Conservation (phyloP, 2,797 vertebrate species). For the Phataginus tricuspis region DNA sequence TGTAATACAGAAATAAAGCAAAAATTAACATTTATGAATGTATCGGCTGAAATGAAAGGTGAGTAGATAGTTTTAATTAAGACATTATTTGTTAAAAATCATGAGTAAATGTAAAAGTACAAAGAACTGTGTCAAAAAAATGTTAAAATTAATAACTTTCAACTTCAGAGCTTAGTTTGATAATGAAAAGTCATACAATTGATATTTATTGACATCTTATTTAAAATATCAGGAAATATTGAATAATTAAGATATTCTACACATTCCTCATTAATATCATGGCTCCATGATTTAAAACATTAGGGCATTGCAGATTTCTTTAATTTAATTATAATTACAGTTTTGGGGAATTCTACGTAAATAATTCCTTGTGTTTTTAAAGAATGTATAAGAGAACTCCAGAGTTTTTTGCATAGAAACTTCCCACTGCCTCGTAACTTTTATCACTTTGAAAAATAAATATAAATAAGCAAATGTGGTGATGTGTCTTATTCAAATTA, state of each 20-base stretch:
- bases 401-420: not conserved
- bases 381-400: not conserved
- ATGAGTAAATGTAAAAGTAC: slow-evolving; percentile 71
- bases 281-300: slow-evolving; percentile 35
- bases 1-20: slow-evolving; percentile 82
- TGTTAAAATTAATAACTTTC: slow-evolving; percentile 65
- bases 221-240: slow-evolving; percentile 40
- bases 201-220: slow-evolving; percentile 15
- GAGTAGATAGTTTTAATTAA: slow-evolving; percentile 80
- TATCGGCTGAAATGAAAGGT: slow-evolving; percentile 78
- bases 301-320: not conserved
- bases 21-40: slow-evolving; percentile 82
- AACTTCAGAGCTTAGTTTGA: slow-evolving; percentile 68
- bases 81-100: slow-evolving; percentile 77
- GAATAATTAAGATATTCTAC: slow-evolving; percentile 30
- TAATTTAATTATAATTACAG: slow-evolving; percentile 20
- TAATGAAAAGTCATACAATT: slow-evolving; percentile 37
- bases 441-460: slow-evolving; percentile 29
- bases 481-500: not conserved
- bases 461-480: not conserved
- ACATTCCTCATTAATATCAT: slow-evolving; percentile 52
- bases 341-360: slow-evolving; percentile 29
- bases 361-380: slow-evolving; percentile 56
- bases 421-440: slow-evolving; percentile 6
- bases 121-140: slow-evolving; percentile 69